Evolutionary conservation across 2,797 vertebrate genomes (phyloP).

Genomic region (Parotocinclus haroldoi): DNA sequence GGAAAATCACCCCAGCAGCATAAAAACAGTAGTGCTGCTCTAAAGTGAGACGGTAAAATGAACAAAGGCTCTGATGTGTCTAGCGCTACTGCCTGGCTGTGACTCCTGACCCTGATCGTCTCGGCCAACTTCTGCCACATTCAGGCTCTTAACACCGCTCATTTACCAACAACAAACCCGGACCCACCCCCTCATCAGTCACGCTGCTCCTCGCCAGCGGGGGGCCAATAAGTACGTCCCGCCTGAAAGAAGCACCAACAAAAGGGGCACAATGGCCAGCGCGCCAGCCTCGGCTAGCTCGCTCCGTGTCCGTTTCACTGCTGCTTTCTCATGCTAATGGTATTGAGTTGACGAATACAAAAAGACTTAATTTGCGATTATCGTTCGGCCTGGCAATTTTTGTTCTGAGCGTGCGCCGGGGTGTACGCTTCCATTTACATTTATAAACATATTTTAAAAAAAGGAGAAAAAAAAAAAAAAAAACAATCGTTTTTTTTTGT

Average conservation of each 20-base stretch:
- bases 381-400: constrained; percentile 59
- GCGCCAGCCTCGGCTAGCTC: constrained; percentile 70
- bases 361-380: constrained; percentile 94
- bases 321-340: constrained; percentile 95
- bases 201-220: constrained; percentile 82
- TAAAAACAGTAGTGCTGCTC: neutral
- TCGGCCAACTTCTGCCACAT: constrained; percentile 73
- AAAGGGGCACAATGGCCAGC: constrained; percentile 82
- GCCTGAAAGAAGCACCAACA: constrained; percentile 85
- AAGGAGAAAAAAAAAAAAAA: too few relatives aligned
- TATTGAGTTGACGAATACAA: constrained; percentile 92
- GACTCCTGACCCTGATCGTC: constrained; percentile 70
- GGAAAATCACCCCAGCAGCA: neutral
- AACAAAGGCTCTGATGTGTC: constrained; percentile 37
- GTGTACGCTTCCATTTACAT: constrained; percentile 23
- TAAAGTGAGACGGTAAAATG: constrained; percentile 42
- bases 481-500: too few relatives aligned
- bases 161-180: constrained; percentile 86
- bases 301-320: constrained; percentile 90
- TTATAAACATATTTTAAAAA: too few relatives aligned
- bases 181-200: constrained; percentile 88
- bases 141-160: constrained; percentile 81
- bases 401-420: constrained; percentile 29
- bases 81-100: constrained; percentile 54
- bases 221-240: constrained; percentile 89